Base-by-base conservation (phyloP, 92 coral and sea anemone species). In the Anthopleura xanthogrammica region DNA sequence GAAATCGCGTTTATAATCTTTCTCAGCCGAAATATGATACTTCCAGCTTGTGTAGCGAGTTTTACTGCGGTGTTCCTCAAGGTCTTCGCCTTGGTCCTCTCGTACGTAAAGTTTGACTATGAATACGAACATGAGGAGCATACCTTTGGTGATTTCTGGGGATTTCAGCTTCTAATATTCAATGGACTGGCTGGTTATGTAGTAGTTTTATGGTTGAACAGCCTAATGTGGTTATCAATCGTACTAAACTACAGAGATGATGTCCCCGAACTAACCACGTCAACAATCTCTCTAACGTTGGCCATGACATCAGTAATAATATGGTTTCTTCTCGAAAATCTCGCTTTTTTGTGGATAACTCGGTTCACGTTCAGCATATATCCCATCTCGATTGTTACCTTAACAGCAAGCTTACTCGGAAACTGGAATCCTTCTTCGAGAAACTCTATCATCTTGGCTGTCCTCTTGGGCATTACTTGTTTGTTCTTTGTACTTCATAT, bases 331-430 rank as follows among this genome's bases (percentile, higher is more conserved):
- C 79, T 85, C 19, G 88, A 85, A 60, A 85, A 29, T 54, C 14
- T 82, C 12, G 72, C 52, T 24, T 78, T 85, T 58, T 73, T 85
- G n/a, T 85, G 88, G 88, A 64, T 68, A 10, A 66, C 83, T 42
- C 83, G 88, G 13, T 85, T 77, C 62, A 85, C 88, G 5, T 79
- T 85, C 79, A 78, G 83, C 79, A 85, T 85, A 43, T 85, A 85
- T 42, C 88, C 88, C 1, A 54, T 60, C 40, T 36, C 77, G 17
- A 79, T 85, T 3, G 58, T 74, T 24, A 77, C 88, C 19, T 1
- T 70, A 12, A 41, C 72, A 6, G 82, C 72, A 3, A 78, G 88
- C 83, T 79, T 79, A 40, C 83, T 65, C 13, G 41, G 55, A 43
- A 85, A 85, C 88, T 85, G 88, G 88, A 29, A 78, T 12, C 83